A percentile compares a stretch with the other conserved stretches of the same genome.
These are phyloP conservation scores for Leptinotarsa undecemlineata DNA, from an alignment of 1,140 invertebrate genomes.

Conservation along the genomic window DNA sequence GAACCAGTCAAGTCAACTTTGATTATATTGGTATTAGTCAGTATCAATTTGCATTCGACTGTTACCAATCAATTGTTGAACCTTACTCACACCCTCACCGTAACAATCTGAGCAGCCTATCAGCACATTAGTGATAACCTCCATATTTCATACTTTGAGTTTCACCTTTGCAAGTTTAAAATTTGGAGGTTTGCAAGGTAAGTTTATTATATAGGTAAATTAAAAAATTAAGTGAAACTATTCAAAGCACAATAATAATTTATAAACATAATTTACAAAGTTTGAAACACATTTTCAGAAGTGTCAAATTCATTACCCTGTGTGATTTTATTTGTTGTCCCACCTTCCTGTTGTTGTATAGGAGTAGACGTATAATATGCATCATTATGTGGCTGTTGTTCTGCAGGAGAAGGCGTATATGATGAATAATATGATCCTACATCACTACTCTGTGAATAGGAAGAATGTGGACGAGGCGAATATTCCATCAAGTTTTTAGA, in stretches of 20 bases:
- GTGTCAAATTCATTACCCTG: background rate
- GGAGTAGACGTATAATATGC: constrained; percentile 10
- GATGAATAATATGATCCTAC: constrained; percentile 23
- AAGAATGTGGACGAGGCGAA: constrained; percentile 21
- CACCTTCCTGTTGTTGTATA: background rate
- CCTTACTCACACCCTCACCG: no score
- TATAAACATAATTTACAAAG: constrained; percentile 2
- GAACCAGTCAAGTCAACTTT: no score
- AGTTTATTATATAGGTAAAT: background rate
- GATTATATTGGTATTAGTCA: no score
- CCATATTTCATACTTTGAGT: no score
- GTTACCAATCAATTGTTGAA: no score
- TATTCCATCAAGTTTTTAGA: constrained; percentile 12
- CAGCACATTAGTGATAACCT: no score
- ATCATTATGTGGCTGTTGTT: background rate
- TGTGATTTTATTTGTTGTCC: constrained; percentile 2
- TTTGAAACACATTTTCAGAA: constrained; percentile 12
- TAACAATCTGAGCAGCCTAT: no score
- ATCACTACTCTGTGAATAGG: constrained; percentile 1
- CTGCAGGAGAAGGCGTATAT: constrained; percentile 20
- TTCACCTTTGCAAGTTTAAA: no score
- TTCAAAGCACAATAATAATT: background rate
- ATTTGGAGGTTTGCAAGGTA: no score
- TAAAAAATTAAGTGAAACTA: no score
- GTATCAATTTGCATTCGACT: no score